Conservation (phyloP, 2,113 vertebrate species). For the Brachyhypopomus occidentalis region DNA sequence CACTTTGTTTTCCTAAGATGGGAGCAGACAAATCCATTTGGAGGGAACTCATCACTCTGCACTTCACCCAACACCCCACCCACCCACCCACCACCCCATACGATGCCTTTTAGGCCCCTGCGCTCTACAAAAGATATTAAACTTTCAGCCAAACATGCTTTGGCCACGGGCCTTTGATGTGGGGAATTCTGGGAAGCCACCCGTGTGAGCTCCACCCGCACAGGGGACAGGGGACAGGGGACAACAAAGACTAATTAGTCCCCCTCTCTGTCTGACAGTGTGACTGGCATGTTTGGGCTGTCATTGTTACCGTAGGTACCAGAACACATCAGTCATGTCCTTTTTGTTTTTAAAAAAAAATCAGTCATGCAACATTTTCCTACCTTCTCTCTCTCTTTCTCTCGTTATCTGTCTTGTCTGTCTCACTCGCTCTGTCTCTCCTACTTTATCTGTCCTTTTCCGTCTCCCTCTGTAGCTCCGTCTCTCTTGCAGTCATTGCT, state of each 20-base stretch:
- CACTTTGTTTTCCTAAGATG: slow-evolving; percentile 42
- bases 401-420: not conserved
- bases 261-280: slow-evolving; percentile 49
- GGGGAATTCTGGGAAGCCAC: slow-evolving; percentile 41
- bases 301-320: slow-evolving; percentile 49
- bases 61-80: slow-evolving; percentile 48
- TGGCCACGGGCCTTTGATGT: slow-evolving; percentile 53
- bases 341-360: slow-evolving; percentile 28
- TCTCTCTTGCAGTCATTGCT: not conserved
- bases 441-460: not conserved
- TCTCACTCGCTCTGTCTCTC: slow-evolving; percentile 9
- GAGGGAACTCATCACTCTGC: slow-evolving; percentile 56
- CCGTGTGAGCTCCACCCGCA: slow-evolving; percentile 12
- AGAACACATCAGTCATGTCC: slow-evolving; percentile 26
- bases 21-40: slow-evolving; percentile 31
- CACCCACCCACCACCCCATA: slow-evolving; percentile 1
- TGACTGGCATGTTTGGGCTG: slow-evolving; percentile 54
- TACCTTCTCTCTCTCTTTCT: not conserved
- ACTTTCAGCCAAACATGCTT: slow-evolving; percentile 45
- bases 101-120: slow-evolving; percentile 34
- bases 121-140: slow-evolving; percentile 27
- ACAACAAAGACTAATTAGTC: slow-evolving; percentile 57
- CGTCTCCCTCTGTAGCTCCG: too few species aligned
- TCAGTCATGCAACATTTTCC: slow-evolving; percentile 23
- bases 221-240: slow-evolving; percentile 39